Conservation (phyloP, 2,113 vertebrate genomes). For the Todiramphus chloris region DNA sequence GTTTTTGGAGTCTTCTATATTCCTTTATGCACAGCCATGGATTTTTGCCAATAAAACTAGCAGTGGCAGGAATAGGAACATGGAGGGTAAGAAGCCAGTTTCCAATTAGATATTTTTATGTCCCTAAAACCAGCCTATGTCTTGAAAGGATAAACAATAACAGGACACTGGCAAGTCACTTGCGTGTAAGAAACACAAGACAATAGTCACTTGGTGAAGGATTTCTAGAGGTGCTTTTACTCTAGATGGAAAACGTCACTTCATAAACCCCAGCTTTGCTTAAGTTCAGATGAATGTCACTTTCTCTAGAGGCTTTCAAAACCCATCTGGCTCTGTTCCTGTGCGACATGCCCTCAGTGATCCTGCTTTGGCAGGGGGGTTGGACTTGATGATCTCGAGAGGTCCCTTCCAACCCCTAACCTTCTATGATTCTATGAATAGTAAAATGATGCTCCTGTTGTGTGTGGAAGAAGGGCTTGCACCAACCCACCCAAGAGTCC, state of each 20-base stretch:
- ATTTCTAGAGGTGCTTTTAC: background rate
- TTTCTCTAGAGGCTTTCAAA: no score
- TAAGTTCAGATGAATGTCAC: background rate
- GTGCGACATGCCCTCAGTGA: no score
- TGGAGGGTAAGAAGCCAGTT: background rate
- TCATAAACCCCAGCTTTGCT: background rate
- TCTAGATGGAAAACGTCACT: background rate
- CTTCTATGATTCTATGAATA: no score
- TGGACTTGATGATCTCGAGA: no score
- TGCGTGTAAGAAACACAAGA: background rate
- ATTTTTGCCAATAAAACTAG: background rate
- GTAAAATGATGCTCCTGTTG: background rate
- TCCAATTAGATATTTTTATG: background rate
- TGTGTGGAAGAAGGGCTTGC: background rate
- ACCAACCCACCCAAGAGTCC: background rate
- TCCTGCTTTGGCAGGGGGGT: no score
- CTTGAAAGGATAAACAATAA: background rate
- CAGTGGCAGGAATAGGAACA: background rate
- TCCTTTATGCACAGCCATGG: background rate
- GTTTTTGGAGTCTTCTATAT: background rate
- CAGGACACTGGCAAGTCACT: background rate
- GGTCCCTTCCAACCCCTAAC: no score
- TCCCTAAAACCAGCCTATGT: background rate
- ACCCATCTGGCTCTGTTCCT: no score
- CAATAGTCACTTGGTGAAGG: background rate